Evolutionary conservation across 1,140 invertebrate species (phyloP).

Genomic region (Anastrepha obliqua): DNA sequence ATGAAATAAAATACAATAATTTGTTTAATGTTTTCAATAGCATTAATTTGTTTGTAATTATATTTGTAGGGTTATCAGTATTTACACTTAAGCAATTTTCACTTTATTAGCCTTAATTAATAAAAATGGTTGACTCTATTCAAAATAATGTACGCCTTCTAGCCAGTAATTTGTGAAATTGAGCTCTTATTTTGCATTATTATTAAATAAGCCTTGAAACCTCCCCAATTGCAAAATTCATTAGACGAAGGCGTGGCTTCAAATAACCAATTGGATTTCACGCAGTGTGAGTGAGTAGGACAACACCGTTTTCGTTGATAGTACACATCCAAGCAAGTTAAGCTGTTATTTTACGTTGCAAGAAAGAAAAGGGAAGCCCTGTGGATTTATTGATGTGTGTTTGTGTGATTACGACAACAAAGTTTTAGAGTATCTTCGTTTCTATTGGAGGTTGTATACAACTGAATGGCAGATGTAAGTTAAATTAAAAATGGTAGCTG

Average conservation of each 20-base stretch:
- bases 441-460: neutral
- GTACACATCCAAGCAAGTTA: neutral
- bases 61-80: too few relatives aligned
- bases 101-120: too few relatives aligned
- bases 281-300: neutral
- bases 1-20: too few relatives aligned
- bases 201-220: neutral
- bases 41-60: too few relatives aligned
- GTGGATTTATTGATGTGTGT: neutral
- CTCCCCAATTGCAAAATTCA: neutral
- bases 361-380: neutral
- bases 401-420: neutral
- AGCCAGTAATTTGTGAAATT: too few relatives aligned
- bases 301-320: neutral
- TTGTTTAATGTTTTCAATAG: too few relatives aligned
- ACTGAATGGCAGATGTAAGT: conserved; percentile 23
- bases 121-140: too few relatives aligned
- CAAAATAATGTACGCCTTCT: too few relatives aligned
- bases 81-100: too few relatives aligned
- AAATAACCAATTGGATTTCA: neutral
- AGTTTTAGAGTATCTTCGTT: neutral
- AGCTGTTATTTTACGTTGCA: neutral
- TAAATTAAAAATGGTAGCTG: conserved; percentile 23
- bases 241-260: neutral
- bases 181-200: too few relatives aligned